Evolutionary conservation across 2,888 invertebrate species (phyloP), one percentile per base, ranked within the genome.

Genomic region (Cryptocephalus moraei): DNA sequence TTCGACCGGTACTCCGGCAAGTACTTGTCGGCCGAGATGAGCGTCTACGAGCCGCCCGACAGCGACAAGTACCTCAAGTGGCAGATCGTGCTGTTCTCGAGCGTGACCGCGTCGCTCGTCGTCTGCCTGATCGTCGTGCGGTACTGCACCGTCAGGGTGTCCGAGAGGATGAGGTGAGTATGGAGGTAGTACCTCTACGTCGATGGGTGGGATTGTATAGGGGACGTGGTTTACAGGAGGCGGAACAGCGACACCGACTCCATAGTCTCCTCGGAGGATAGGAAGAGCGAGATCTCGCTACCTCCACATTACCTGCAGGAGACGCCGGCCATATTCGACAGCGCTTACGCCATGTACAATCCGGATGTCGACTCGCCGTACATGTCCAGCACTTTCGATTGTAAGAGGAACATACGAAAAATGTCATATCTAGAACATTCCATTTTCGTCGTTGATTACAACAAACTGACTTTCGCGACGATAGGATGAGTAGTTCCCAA

Each of bases 271-370:
- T 40, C 47, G 8, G 43, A 40, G 8, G 48, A 49, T 38, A 50
- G 49, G 13, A 38, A 46, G 3, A 56, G 52, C 39, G 45, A 51
- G 41, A 32, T 50, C 9, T 53, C 54, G 31, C 34, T 59, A 13
- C 41, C 46, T 10, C 56, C 54, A 9, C 57, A 58, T 44, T 54
- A 56, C 49, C 46, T 57, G 13, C 59, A 60, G 53, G 56, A 56
- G 41, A 46, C 49, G 8, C 59, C 59, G 12, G 46, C 57, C 8
- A 41, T 58, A 4, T 59, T 59, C 43, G 52, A 54, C 22, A 51
- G 46, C 13, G 45, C 48, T 8, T 51, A 52, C 41, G 44, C 51
- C 2, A 49, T 51, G 45, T 49, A 46, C 36, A 47, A 51, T 32
- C 52, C 51, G 32, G 50, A 22, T 2, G 46, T 33, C 32, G 36